Evolutionary conservation across 2,888 invertebrate genomes (phyloP).

Genomic region (Anthophora plumipes): DNA sequence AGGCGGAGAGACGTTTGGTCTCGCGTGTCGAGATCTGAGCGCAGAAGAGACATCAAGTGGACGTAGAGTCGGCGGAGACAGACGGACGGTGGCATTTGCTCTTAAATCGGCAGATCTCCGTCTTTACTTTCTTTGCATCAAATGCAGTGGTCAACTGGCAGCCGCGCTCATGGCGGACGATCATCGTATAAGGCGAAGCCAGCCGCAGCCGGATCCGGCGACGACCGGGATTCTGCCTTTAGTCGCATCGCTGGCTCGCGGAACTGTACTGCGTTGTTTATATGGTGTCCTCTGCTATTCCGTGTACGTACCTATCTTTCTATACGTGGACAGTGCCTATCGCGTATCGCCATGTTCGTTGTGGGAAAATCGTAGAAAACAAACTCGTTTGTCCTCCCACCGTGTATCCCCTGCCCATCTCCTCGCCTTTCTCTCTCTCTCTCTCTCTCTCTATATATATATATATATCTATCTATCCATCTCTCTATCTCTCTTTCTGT

Average conservation of each 20-base stretch:
- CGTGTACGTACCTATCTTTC: conserved; percentile 77
- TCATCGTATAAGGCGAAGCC: conserved; percentile 82
- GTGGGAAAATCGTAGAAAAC: conserved; percentile 83
- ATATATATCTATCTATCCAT: conserved; percentile 9
- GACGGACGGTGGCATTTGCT: conserved; percentile 71
- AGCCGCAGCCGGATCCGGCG: conserved; percentile 75
- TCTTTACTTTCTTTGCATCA: conserved; percentile 82
- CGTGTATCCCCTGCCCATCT: conserved; percentile 36
- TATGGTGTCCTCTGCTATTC: conserved; percentile 82
- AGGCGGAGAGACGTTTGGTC: conserved; percentile 3
- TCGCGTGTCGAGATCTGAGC: conserved; percentile 57
- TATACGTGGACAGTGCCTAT: conserved; percentile 74
- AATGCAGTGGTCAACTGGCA: conserved; percentile 76
- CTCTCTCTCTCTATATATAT: not conserved
- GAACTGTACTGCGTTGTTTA: conserved; percentile 82
- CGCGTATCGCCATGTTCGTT: conserved; percentile 80
- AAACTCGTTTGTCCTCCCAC: conserved; percentile 78
- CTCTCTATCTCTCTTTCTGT: not conserved
- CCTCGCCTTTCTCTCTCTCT: conserved; percentile 40
- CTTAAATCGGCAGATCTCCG: conserved; percentile 73
- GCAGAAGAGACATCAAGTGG: conserved; percentile 71
- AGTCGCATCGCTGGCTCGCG: conserved; percentile 73
- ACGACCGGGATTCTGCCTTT: conserved; percentile 80
- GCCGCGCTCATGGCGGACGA: conserved; percentile 64
- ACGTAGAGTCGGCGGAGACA: conserved; percentile 32